A percentile compares a stretch with the other conserved stretches of the same genome.
Evolutionary conservation across 2,797 vertebrate species (phyloP).

Genomic region (Silurus aristotelis): DNA sequence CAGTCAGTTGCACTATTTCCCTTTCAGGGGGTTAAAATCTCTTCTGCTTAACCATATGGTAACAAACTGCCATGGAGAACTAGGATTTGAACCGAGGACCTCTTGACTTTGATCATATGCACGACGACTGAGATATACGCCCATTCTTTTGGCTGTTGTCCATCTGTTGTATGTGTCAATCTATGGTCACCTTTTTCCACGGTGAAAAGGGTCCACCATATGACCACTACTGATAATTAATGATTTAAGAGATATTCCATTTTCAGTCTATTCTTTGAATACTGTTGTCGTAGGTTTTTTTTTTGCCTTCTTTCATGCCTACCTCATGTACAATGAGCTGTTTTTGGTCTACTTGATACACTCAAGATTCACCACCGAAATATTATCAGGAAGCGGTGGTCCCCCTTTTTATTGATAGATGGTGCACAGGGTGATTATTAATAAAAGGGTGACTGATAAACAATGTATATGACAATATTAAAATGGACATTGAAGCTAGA

Average conservation of each 20-base stretch:
- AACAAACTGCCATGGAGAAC: neutral
- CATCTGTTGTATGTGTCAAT: neutral
- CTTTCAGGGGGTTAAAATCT: neutral
- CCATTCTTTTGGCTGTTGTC: neutral
- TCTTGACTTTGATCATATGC: neutral
- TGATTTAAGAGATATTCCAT: neutral
- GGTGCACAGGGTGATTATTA: neutral
- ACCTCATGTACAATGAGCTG: neutral
- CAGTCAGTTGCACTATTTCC: neutral
- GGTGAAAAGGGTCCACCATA: neutral
- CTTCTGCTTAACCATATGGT: neutral
- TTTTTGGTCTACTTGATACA: neutral
- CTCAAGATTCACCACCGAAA: neutral
- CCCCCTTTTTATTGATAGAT: neutral
- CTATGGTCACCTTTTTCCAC: neutral
- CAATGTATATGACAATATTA: neutral
- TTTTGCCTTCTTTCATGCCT: neutral
- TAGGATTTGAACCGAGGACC: neutral
- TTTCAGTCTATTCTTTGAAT: neutral
- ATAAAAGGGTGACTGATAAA: neutral
- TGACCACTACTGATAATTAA: neutral
- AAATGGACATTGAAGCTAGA: neutral
- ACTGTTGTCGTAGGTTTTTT: neutral
- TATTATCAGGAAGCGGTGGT: neutral
- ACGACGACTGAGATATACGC: neutral